phyloP scores from a whole-genome alignment of 2,888 invertebrate species.

The Lasioglossum morio region DNA sequence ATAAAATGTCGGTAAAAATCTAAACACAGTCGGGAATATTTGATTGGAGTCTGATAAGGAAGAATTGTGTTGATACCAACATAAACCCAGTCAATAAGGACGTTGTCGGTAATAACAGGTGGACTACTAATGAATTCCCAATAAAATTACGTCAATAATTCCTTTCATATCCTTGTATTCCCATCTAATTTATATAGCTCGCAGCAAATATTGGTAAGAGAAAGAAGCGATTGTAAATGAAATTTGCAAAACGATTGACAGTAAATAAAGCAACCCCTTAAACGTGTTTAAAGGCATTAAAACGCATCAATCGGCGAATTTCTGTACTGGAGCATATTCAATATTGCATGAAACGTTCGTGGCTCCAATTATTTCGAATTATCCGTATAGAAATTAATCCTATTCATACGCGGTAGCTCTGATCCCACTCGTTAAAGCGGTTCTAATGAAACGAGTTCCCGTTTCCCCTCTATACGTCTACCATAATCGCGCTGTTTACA shows the following conservation, averaged over 20 bases:
- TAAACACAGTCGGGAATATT: slow-evolving; percentile 37
- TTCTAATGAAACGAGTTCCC: slow-evolving; percentile 61
- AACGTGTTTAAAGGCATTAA: slow-evolving; percentile 37
- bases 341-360: slow-evolving; percentile 46
- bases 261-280: slow-evolving; percentile 7
- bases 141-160: not conserved
- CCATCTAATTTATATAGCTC: not conserved
- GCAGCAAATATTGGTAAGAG: not conserved
- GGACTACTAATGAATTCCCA: not conserved
- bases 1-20: slow-evolving; percentile 63
- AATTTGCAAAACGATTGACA: slow-evolving; percentile 3
- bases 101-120: slow-evolving; percentile 6
- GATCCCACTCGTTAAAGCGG: slow-evolving; percentile 67
- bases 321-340: slow-evolving; percentile 24
- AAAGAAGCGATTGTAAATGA: not conserved
- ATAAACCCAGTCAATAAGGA: slow-evolving; percentile 32
- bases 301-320: slow-evolving; percentile 42
- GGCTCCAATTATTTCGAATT: slow-evolving; percentile 67
- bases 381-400: slow-evolving; percentile 70
- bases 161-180: not conserved
- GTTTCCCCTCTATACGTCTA: slow-evolving; percentile 42
- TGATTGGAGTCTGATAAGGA: slow-evolving; percentile 19
- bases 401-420: slow-evolving; percentile 67
- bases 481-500: slow-evolving; percentile 71
- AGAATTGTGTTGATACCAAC: not conserved